A percentile compares a stretch with the other conserved stretches of the same genome.
phyloP scores from a whole-genome alignment of 2,888 invertebrate species.

The Folsomia manolachei region DNA sequence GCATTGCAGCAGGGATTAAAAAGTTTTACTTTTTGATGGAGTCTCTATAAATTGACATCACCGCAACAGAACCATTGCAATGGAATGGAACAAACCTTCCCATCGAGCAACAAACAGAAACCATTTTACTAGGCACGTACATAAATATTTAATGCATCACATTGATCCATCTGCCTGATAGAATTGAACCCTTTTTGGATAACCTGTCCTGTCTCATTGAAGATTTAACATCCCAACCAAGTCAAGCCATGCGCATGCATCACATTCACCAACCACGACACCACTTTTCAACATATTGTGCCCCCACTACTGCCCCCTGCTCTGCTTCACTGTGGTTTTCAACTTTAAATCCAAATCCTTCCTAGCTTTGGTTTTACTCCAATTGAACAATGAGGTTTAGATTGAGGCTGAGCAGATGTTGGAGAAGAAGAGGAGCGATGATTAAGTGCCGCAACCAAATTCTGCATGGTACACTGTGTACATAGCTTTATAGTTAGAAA shows the following conservation, averaged over 20 bases:
- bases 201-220: not conserved
- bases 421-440: too few relatives aligned
- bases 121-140: not conserved
- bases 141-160: not conserved
- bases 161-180: not conserved
- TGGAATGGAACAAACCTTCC: not conserved
- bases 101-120: too few relatives aligned
- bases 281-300: too few relatives aligned
- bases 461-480: not conserved
- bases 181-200: not conserved
- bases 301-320: too few relatives aligned
- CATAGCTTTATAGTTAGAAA: not conserved
- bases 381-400: conserved; percentile 1
- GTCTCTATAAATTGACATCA: too few relatives aligned
- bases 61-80: not conserved
- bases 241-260: not conserved
- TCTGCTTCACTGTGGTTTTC: not conserved
- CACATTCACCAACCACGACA: too few relatives aligned
- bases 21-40: not conserved
- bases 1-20: not conserved
- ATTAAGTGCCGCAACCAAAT: not conserved
- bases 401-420: not conserved
- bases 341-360: not conserved
- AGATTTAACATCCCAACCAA: not conserved
- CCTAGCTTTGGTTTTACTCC: not conserved